These are phyloP conservation scores for Podarcis raffonei DNA, from an alignment of 2,113 vertebrate species.

Conservation along the genomic window DNA sequence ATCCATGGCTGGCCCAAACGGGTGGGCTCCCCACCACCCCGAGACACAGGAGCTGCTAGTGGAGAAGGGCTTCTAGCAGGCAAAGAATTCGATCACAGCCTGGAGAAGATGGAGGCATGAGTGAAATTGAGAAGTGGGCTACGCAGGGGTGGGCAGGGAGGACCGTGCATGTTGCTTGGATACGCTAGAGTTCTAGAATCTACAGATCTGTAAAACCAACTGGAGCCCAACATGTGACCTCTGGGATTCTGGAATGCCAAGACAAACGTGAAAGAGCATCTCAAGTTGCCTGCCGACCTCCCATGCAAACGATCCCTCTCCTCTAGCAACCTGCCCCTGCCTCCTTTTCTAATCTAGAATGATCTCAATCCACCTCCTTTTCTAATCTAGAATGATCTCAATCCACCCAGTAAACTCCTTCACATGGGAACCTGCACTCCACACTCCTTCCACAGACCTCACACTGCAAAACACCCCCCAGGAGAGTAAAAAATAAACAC, in stretches of 20 bases:
- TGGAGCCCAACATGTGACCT: neutral
- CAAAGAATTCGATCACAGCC: constrained; percentile 20
- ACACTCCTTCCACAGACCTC: neutral
- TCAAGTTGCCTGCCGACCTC: neutral
- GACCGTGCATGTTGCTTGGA: neutral
- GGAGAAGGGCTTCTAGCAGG: constrained; percentile 1
- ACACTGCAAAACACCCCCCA: neutral
- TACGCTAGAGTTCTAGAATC: constrained; percentile 7
- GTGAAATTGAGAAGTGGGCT: neutral
- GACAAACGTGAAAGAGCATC: neutral
- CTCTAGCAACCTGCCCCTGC: neutral
- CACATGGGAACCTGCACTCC: fast-evolving
- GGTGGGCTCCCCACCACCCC: constrained; percentile 41
- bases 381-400: neutral
- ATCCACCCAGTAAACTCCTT: neutral
- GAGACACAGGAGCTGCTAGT: constrained; percentile 14
- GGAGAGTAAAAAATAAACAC: neutral
- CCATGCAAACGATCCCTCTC: neutral
- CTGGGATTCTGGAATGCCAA: neutral
- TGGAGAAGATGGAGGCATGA: constrained; percentile 7
- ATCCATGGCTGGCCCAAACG: constrained; percentile 41
- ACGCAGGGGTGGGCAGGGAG: neutral
- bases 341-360: neutral
- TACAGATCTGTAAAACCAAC: neutral
- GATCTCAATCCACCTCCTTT: neutral